Percentiles rank a stretch among this genome's conserved stretches.
phyloP scores from a whole-genome alignment of 2,797 vertebrate species.

The Margarornis squamiger region DNA sequence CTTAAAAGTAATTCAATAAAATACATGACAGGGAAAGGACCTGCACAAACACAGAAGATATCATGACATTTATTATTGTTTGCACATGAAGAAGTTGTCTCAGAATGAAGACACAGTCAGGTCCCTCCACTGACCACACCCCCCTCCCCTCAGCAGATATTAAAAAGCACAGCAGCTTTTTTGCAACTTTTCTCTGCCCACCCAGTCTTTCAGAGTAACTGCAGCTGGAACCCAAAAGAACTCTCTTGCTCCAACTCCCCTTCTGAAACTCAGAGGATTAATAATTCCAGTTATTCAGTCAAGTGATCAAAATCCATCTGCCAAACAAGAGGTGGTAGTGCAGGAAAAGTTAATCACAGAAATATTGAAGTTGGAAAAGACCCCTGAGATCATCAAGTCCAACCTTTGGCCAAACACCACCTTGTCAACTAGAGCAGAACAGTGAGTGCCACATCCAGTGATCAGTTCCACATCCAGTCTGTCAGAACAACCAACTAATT shows the following conservation, averaged over 20 bases:
- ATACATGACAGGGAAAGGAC: neutral
- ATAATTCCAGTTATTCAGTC: neutral
- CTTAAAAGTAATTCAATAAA: neutral
- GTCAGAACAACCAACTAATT: neutral
- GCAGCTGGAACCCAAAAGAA: neutral
- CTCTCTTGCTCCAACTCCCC: neutral
- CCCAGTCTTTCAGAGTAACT: neutral
- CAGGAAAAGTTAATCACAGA: neutral
- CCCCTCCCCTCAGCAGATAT: neutral
- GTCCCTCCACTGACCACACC: neutral
- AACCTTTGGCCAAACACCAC: neutral
- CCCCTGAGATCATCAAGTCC: neutral
- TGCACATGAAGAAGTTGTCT: neutral
- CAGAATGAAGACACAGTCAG: neutral
- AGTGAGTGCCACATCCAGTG: neutral
- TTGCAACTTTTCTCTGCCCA: neutral
- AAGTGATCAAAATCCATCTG: neutral
- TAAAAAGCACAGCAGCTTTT: neutral
- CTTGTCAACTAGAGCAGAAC: neutral
- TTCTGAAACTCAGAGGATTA: neutral
- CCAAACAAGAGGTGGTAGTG: neutral
- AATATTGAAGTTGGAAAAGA: neutral
- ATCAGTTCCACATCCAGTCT: neutral
- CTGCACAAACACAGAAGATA: neutral
- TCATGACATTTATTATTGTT: rapidly evolving